phyloP scores from a whole-genome alignment of 2,797 vertebrate species.

The Manis crassicaudata region DNA sequence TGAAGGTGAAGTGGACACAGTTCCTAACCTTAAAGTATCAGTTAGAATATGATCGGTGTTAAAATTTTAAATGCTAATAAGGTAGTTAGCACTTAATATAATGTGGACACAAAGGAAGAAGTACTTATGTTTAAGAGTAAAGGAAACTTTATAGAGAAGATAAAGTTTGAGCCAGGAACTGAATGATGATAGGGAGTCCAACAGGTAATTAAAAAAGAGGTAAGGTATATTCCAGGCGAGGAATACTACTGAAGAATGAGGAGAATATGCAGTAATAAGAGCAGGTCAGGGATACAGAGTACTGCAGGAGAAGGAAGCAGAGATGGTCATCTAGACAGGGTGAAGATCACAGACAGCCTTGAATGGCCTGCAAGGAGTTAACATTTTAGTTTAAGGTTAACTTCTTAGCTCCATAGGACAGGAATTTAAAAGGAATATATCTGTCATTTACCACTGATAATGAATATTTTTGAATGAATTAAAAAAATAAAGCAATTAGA shows the following conservation, averaged over 20 bases:
- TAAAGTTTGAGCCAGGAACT: not conserved
- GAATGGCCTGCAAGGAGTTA: not conserved
- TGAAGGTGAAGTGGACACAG: slow-evolving; percentile 2
- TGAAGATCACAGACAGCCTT: not conserved
- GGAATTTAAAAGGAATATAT: slow-evolving; percentile 8
- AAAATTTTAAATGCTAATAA: slow-evolving; percentile 32
- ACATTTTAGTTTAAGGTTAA: not conserved
- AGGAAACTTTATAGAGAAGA: slow-evolving; percentile 14
- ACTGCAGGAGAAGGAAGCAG: not conserved
- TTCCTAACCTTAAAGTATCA: not conserved
- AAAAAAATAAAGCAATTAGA: not conserved
- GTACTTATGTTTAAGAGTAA: not conserved
- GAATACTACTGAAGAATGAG: not conserved
- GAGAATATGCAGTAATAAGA: not conserved
- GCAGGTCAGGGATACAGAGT: not conserved
- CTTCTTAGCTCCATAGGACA: not conserved
- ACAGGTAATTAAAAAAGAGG: not conserved
- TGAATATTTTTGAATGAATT: not conserved
- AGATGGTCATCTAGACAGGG: not conserved
- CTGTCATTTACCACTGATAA: not conserved
- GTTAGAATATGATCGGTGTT: not conserved
- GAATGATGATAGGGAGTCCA: not conserved
- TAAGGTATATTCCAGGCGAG: not conserved
- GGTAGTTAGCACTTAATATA: not conserved
- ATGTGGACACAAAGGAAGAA: not conserved